These are phyloP conservation scores for Drosophila affinis DNA, from an alignment of 2,888 invertebrate genomes.

Conservation along the genomic window DNA sequence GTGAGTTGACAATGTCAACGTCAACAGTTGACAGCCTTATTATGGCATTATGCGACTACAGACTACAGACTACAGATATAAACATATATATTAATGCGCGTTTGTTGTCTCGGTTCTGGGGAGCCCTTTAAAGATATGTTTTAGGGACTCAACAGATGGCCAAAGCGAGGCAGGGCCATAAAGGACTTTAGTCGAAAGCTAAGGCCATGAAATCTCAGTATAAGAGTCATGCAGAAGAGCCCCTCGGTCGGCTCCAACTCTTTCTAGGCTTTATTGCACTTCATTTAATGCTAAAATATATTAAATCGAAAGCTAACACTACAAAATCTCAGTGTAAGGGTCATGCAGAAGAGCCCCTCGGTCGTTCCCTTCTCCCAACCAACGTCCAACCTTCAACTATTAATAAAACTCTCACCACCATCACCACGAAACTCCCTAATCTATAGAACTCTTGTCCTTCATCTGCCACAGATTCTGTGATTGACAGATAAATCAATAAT, in stretches of 20 bases:
- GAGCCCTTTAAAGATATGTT: slow-evolving; percentile 19
- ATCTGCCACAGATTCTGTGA: slow-evolving; percentile 28
- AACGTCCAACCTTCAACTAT: not conserved
- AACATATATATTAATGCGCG: slow-evolving; percentile 9
- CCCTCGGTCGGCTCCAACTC: not conserved
- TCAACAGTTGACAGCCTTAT: slow-evolving; percentile 83
- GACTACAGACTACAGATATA: not conserved
- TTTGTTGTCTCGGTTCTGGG: slow-evolving; percentile 4
- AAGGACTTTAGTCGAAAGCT: not conserved
- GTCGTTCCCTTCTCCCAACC: not conserved
- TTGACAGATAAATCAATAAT: slow-evolving; percentile 40
- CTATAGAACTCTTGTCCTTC: not conserved
- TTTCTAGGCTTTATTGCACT: not conserved
- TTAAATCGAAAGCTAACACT: too few relatives aligned
- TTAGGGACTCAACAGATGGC: slow-evolving; percentile 8
- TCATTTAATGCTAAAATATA: not conserved
- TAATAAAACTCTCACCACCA: not conserved
- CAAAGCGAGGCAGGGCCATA: slow-evolving; percentile 8
- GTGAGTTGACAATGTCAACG: slow-evolving; percentile 84
- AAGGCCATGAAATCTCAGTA: not conserved
- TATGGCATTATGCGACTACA: slow-evolving; percentile 66
- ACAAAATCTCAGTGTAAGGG: too few relatives aligned
- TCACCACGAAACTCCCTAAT: not conserved
- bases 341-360: too few relatives aligned
- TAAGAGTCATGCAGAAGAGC: not conserved